phyloP scores from a whole-genome alignment of 1,140 invertebrate genomes.

The Prorops nasuta region DNA sequence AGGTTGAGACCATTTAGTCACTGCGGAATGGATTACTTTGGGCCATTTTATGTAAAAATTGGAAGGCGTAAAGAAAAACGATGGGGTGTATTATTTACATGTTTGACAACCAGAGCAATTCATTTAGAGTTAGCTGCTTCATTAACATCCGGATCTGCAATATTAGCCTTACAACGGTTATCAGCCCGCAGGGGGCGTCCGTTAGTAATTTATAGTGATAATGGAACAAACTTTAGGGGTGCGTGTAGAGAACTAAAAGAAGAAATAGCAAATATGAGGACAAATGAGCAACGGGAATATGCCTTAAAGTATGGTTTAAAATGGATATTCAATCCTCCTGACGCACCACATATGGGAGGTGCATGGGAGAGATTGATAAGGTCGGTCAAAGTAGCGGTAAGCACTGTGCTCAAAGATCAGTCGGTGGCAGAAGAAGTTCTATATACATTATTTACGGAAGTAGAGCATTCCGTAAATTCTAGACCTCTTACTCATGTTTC shows the following conservation, averaged over 20 bases:
- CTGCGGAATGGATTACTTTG: constrained; percentile 11
- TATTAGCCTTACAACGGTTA: neutral
- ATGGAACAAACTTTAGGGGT: neutral
- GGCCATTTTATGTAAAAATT: constrained; percentile 1
- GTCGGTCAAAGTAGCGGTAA: neutral
- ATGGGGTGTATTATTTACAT: constrained; percentile 20
- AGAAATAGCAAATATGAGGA: neutral
- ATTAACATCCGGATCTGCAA: neutral
- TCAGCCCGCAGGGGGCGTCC: constrained; percentile 11
- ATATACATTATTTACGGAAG: neutral
- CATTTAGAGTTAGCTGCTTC: constrained; percentile 21
- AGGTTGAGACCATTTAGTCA: neutral
- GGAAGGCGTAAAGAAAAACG: constrained; percentile 10
- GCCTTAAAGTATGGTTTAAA: neutral
- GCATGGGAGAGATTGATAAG: neutral
- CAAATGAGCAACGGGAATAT: neutral
- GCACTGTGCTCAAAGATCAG: neutral
- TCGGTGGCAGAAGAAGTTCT: neutral
- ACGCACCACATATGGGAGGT: neutral
- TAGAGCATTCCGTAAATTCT: neutral
- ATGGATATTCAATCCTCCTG: neutral
- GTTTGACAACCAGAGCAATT: constrained; percentile 13
- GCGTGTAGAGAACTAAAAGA: neutral
- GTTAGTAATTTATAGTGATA: neutral
- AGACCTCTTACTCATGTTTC: constrained; percentile 24